phyloP scores from a whole-genome alignment of 1,140 invertebrate genomes.

The Drosophila truncata region DNA sequence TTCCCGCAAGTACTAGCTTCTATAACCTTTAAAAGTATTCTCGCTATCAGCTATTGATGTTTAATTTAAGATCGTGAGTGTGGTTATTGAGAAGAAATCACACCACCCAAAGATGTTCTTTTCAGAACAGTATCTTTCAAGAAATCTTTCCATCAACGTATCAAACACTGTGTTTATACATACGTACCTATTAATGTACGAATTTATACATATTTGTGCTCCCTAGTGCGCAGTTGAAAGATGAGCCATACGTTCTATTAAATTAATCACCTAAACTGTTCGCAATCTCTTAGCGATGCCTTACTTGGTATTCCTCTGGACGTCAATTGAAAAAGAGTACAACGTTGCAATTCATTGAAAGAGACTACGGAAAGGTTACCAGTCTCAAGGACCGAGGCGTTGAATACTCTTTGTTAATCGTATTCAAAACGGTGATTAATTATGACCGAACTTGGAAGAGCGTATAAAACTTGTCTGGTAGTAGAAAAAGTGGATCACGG shows the following conservation, averaged over 20 bases:
- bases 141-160: neutral
- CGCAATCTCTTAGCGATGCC: neutral
- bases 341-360: slow-evolving; percentile 2
- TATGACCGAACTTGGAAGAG: slow-evolving; percentile 5
- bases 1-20: neutral
- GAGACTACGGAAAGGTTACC: neutral
- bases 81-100: neutral
- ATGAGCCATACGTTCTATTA: slow-evolving; percentile 8
- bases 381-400: slow-evolving; percentile 3
- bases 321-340: slow-evolving; percentile 22
- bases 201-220: neutral
- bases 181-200: neutral
- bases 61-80: neutral
- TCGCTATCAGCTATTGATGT: too few species aligned
- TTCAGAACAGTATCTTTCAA: neutral
- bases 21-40: neutral
- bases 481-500: neutral
- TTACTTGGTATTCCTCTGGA: slow-evolving; percentile 17
- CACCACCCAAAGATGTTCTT: neutral
- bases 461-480: slow-evolving; percentile 7
- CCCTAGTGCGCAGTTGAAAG: slow-evolving; percentile 29
- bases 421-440: slow-evolving; percentile 10
- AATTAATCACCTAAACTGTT: slow-evolving; percentile 23
- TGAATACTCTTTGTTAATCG: slow-evolving; percentile 15
- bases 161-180: neutral